Evolutionary conservation across 1,140 invertebrate genomes (phyloP), one percentile per base, ranked within the genome.

Genomic region (Chironomus striatipennis): DNA sequence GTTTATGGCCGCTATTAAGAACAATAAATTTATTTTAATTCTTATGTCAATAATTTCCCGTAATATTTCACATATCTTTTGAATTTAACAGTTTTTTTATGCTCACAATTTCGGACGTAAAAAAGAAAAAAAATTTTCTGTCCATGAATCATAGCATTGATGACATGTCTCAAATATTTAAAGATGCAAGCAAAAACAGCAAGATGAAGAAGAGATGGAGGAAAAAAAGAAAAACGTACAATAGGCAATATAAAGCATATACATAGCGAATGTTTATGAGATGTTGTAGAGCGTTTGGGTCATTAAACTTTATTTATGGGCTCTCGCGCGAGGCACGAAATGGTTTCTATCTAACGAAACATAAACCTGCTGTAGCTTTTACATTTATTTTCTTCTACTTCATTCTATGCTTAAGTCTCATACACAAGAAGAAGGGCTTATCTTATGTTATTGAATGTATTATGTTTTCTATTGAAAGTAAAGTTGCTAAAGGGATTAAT

Each of bases 241-340:
- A 34, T 34, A 70, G 18, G 18, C 65, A 70, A 70, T 15, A 70
- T 70, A 17, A 70, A 70, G 20, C 65, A 70, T 70, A 70, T 18
- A 18, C 65, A 17, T 9, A 17, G 65, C 65, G 20, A 20, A 57
- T 57, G 47, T 12, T 18, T 70, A 70, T 70, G 65, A 70, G 20
- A 70, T 17, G 17, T 21, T 20, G 17, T 15, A 21, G 65, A 18
- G 65, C 17, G 65, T 20, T 57, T 70, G 65, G 65, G 65, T 70
- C 65, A 70, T 70, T 70, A 70, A 70, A 70, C 65, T 70, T 70
- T 70, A 70, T 70, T 70, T 70, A 70, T 70, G 65, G 65, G 65
- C 12, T 57, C 47, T 57, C 12, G 47, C 47, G 47, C 47, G 24
- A 34, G 24, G 47, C 47, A 57, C 47, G 47, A 57, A n/a, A 57